Conservation (phyloP, 2,797 vertebrate genomes). For the Siniperca obscura region DNA sequence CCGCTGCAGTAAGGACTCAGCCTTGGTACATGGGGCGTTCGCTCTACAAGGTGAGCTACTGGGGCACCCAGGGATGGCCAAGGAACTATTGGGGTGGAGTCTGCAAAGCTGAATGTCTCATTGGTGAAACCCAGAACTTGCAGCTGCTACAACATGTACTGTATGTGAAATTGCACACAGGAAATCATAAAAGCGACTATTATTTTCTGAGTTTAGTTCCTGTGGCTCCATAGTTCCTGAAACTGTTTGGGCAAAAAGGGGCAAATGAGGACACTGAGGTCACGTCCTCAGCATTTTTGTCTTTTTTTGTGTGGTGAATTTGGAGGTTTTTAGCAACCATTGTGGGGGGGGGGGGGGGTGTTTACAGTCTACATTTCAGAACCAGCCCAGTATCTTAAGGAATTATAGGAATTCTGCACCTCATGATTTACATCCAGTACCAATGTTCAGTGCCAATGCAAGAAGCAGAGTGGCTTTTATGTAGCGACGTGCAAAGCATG, state of each 20-base stretch:
- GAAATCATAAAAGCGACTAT: background rate
- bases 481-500: background rate
- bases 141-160: background rate
- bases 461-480: background rate
- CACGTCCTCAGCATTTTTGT: background rate
- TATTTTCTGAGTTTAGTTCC: background rate
- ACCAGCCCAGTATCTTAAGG: no score
- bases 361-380: no score
- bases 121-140: background rate
- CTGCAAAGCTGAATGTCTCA: no score
- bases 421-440: no score
- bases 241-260: conserved; percentile 1
- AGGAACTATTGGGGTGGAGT: background rate
- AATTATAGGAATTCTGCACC: no score
- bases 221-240: background rate
- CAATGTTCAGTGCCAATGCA: background rate
- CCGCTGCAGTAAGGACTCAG: no score
- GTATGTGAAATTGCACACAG: background rate
- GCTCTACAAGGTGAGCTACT: no score
- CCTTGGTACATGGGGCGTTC: no score
- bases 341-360: no score
- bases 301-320: background rate
- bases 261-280: background rate
- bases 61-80: background rate
- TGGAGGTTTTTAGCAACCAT: no score